Base-by-base conservation (phyloP, 2,888 invertebrate genomes). In the Leptinotarsa juncta region DNA sequence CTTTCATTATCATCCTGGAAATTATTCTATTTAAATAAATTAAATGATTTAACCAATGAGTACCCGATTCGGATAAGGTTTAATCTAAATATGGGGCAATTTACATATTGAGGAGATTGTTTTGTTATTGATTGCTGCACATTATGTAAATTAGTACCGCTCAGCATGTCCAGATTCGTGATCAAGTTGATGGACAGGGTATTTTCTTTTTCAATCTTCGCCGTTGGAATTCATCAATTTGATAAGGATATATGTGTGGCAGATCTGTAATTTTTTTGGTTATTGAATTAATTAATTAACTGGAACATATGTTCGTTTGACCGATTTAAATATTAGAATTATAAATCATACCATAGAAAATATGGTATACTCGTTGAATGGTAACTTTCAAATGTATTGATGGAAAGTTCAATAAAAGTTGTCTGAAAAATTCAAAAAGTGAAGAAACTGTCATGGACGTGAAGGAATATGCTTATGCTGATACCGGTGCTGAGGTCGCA, bases 31-130 rank as follows among this genome's bases (percentile, higher is more conserved):
- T 67, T 51, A 62, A 62, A 62, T 62, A 62, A 62, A 62, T 62
- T 62, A 42, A 62, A 62, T 26, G 62, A 62, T 62, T 42, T 42
- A 16, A 62, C 62, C 62, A 62, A 62, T 62, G 62, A 42, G 62
- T 42, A 62, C 62, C 62, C 32, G 32, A 62, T 62, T 32, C 62
- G 10, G n/a, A 62, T 32, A 62, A 62, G 62, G 4, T 62, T 62
- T n/a, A 62, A 62, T 62, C 62, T 62, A 62, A 67, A 74, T 74
- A 71, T 51, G 74, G 67, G 53, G 26, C 53, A 60, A 74, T 74
- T 74, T 74, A 74, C 74, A 74, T 74, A 74, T 74, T 71, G 67
- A 74, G 71, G 67, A 70, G 74, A 50, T 74, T 62, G 62, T 62
- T 62, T 62, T 42, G 62, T 62, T 62, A 62, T 62, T 62, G 62